A percentile compares a stretch with the other conserved stretches of the same genome.
Evolutionary conservation across 2,888 invertebrate genomes (phyloP).

Genomic region (Hirtodrosophila alboralis): DNA sequence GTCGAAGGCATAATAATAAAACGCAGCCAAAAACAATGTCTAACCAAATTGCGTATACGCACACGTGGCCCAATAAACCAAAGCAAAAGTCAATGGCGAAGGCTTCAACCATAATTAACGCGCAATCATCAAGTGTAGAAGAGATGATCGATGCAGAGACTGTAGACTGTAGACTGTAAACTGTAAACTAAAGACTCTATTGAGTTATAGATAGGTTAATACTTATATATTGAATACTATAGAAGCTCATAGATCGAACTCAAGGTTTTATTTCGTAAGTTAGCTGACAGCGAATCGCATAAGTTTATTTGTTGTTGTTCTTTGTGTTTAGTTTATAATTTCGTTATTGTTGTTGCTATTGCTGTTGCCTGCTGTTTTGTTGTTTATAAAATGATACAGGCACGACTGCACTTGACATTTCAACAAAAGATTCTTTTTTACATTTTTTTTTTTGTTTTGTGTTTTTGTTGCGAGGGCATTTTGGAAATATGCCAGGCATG

Average conservation of each 20-base stretch:
- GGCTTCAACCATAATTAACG: constrained; percentile 57
- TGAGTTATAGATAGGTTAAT: constrained; percentile 1
- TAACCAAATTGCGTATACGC: constrained; percentile 69
- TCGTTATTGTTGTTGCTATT: constrained; percentile 14
- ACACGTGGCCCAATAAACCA: constrained; percentile 72
- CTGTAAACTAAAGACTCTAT: constrained; percentile 1
- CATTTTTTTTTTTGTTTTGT: no score
- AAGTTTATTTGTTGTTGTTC: constrained; percentile 28
- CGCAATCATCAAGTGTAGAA: constrained; percentile 37
- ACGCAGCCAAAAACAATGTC: constrained; percentile 37
- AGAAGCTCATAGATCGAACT: constrained; percentile 12
- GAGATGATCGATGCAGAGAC: constrained; percentile 44
- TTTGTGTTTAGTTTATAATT: constrained; percentile 16
- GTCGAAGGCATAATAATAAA: constrained; percentile 68
- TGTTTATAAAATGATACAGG: constrained; percentile 60
- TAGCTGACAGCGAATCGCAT: constrained; percentile 42
- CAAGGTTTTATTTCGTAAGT: constrained; percentile 53
- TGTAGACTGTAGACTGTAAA: neutral
- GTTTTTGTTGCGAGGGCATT: constrained; percentile 62
- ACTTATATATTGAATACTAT: neutral
- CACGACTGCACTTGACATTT: constrained; percentile 74
- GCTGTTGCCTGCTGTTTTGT: constrained; percentile 20
- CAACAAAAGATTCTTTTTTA: no score
- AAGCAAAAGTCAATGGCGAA: constrained; percentile 67
- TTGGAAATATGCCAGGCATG: constrained; percentile 75